phyloP scores from a whole-genome alignment of 2,797 vertebrate genomes.

The Neosalanx taihuensis region DNA sequence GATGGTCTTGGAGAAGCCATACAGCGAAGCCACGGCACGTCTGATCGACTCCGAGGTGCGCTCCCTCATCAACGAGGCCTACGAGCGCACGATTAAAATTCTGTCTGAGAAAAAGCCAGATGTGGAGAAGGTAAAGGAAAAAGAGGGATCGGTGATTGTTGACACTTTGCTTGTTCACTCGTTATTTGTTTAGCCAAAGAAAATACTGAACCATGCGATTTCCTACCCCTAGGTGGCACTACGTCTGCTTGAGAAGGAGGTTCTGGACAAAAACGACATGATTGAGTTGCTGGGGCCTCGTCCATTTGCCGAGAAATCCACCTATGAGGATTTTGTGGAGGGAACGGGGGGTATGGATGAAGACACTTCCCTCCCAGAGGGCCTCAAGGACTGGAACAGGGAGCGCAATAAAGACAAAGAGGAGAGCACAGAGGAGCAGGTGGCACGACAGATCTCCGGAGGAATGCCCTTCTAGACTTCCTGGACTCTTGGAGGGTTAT shows the following conservation, averaged over 20 bases:
- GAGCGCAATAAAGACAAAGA: conserved; percentile 79
- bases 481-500: neutral
- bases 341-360: conserved; percentile 92
- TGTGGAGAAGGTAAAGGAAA: conserved; percentile 85
- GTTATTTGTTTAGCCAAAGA: neutral
- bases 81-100: conserved; percentile 79
- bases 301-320: conserved; percentile 92
- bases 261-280: conserved; percentile 94
- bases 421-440: conserved; percentile 78
- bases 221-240: conserved; percentile 84
- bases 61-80: conserved; percentile 80
- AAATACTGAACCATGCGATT: neutral
- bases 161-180: no score
- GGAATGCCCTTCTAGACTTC: conserved; percentile 79
- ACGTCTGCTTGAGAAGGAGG: conserved; percentile 89
- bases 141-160: neutral
- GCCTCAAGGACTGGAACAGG: conserved; percentile 96
- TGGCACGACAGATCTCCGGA: conserved; percentile 77
- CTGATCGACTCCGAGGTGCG: conserved; percentile 92
- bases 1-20: conserved; percentile 93
- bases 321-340: conserved; percentile 95
- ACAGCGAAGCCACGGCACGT: conserved; percentile 91
- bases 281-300: conserved; percentile 86
- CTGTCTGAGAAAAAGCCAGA: conserved; percentile 83
- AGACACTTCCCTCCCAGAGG: conserved; percentile 90